Percentiles rank a stretch among this genome's conserved stretches.
phyloP scores from a whole-genome alignment of 2,113 vertebrate genomes.

The Ctenomys sociabilis region DNA sequence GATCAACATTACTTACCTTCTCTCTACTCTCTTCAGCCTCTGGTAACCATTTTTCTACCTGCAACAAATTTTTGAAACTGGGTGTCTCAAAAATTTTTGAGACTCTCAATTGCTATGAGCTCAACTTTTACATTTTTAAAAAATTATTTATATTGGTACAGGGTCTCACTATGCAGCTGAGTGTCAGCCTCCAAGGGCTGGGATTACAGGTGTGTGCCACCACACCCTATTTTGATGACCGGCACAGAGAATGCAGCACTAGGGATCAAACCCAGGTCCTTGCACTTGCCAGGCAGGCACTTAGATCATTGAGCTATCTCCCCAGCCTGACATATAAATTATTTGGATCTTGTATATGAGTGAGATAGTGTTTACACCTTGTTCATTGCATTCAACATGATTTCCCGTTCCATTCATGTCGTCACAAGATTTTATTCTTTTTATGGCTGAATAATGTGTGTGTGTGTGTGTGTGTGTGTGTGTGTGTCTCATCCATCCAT shows the following conservation, averaged over 20 bases:
- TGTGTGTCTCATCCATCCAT: not conserved
- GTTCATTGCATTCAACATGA: not conserved
- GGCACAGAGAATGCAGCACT: no score
- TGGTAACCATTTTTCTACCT: not conserved
- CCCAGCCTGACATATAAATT: no score
- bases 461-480: not conserved
- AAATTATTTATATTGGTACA: no score
- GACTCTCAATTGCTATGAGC: not conserved
- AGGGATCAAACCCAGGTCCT: no score
- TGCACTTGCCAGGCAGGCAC: no score
- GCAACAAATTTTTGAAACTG: no score
- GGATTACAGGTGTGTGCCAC: no score
- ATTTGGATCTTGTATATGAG: not conserved
- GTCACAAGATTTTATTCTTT: not conserved
- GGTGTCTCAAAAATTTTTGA: no score
- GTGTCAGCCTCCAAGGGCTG: no score
- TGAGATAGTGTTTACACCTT: not conserved
- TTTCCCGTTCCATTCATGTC: not conserved
- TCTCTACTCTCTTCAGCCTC: not conserved
- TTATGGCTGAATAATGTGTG: not conserved
- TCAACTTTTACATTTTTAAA: not conserved
- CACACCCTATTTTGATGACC: no score
- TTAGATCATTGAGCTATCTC: no score
- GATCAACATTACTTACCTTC: not conserved
- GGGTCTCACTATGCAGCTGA: no score